Percentiles rank a stretch among this genome's conserved stretches.
Conservation (phyloP, 2,888 invertebrate species). For the Lutraria lutraria region DNA sequence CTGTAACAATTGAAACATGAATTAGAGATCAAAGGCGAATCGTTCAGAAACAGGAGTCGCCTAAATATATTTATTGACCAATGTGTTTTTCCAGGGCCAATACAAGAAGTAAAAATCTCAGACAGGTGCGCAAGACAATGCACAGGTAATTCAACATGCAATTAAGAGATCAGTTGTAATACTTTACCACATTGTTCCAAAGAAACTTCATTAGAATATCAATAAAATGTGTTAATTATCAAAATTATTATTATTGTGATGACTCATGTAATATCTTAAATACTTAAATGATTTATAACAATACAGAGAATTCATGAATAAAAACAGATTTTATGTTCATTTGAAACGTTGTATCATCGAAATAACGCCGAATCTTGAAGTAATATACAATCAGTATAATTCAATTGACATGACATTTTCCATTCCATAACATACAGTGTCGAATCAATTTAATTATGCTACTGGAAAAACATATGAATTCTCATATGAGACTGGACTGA, state of each 20-base stretch:
- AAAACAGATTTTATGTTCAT: no score
- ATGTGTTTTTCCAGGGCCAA: conserved; percentile 71
- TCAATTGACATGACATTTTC: background rate
- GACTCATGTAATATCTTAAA: background rate
- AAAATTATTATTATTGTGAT: background rate
- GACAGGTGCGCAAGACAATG: conserved; percentile 74
- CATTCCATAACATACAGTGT: conserved; percentile 69
- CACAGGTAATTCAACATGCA: conserved; percentile 65
- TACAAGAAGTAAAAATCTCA: conserved; percentile 62
- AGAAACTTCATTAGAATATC: background rate
- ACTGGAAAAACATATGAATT: conserved; percentile 93
- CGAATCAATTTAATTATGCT: conserved; percentile 87
- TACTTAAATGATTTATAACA: background rate
- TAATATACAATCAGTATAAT: background rate
- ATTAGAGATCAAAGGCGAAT: background rate
- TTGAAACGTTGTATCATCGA: no score
- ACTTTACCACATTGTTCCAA: no score
- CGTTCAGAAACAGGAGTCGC: background rate
- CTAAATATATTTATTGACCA: background rate
- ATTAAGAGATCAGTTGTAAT: background rate
- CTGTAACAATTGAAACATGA: background rate
- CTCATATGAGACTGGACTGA: conserved; percentile 90
- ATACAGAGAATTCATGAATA: no score
- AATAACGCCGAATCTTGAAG: no score
- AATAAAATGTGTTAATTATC: background rate